A percentile compares a stretch with the other conserved stretches of the same genome.
phyloP scores from a whole-genome alignment of 1,140 invertebrate genomes.

The Drosophila aff. region DNA sequence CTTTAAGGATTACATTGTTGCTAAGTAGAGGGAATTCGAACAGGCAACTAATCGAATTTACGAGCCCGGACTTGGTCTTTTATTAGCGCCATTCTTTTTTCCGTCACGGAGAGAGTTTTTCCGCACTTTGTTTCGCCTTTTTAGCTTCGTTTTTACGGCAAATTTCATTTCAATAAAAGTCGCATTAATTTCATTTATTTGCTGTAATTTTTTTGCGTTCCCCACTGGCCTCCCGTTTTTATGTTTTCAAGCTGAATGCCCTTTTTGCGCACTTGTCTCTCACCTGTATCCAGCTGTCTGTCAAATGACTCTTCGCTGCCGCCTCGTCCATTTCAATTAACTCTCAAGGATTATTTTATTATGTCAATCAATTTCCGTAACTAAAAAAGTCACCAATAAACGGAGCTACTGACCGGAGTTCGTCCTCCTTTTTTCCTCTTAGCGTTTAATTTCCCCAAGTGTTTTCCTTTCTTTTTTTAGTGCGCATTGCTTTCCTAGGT shows the following conservation, averaged over 20 bases:
- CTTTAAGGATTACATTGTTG: constrained; percentile 56
- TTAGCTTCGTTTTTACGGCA: constrained; percentile 59
- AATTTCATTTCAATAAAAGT: constrained; percentile 82
- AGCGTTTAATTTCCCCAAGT: constrained; percentile 20
- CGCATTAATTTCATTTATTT: constrained; percentile 81
- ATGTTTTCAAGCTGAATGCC: constrained; percentile 19
- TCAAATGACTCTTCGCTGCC: constrained; percentile 17
- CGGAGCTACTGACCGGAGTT: constrained; percentile 14
- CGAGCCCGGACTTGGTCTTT: constrained; percentile 24
- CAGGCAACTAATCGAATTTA: constrained; percentile 52
- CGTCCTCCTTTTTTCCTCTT: constrained; percentile 5
- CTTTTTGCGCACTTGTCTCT: constrained; percentile 59
- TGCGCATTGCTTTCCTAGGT: constrained; percentile 5
- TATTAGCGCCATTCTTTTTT: constrained; percentile 39
- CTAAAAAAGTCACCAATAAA: constrained; percentile 76
- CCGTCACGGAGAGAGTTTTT: constrained; percentile 1
- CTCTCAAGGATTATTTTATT: constrained; percentile 82
- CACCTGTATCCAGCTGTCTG: constrained; percentile 54
- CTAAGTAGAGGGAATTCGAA: constrained; percentile 22
- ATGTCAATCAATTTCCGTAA: constrained; percentile 82
- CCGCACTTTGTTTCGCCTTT: constrained; percentile 19
- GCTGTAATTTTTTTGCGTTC: constrained; percentile 52
- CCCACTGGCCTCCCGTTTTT: constrained; percentile 24
- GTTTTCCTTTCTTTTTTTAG: constrained; percentile 21
- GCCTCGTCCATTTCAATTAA: constrained; percentile 79